phyloP scores from a whole-genome alignment of 1,140 invertebrate genomes.

The Goniozus legneri region DNA sequence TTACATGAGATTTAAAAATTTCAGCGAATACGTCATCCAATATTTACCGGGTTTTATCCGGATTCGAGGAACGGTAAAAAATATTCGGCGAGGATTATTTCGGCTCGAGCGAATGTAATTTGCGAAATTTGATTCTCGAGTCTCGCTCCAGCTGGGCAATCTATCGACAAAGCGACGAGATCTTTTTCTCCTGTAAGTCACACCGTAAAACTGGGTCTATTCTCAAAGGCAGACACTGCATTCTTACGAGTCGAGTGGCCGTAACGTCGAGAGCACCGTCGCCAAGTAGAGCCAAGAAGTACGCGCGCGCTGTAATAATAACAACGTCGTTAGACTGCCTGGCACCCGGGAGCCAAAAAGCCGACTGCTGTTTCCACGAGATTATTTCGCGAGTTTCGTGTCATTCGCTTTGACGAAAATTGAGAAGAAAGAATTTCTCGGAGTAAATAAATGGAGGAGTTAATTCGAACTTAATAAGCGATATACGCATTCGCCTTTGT shows the following conservation, averaged over 20 bases:
- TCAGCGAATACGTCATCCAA: not conserved
- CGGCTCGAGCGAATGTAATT: not conserved
- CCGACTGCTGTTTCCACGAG: not conserved
- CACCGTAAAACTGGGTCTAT: not conserved
- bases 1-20: too few relatives aligned
- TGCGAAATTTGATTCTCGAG: not conserved
- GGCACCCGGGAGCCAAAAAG: not conserved
- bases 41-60: not conserved
- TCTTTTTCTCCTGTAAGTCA: not conserved
- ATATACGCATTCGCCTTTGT: too few relatives aligned
- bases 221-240: not conserved
- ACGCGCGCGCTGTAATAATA: not conserved
- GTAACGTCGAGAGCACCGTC: not conserved
- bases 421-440: not conserved
- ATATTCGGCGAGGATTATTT: not conserved
- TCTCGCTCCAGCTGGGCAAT: not conserved
- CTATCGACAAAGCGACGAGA: too few relatives aligned
- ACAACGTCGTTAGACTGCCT: not conserved
- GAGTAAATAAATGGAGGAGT: not conserved
- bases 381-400: too few relatives aligned
- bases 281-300: not conserved
- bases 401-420: not conserved
- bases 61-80: not conserved
- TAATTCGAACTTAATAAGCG: not conserved
- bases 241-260: not conserved